Conservation (phyloP, 2,888 invertebrate genomes). For the Noctua pronuba region DNA sequence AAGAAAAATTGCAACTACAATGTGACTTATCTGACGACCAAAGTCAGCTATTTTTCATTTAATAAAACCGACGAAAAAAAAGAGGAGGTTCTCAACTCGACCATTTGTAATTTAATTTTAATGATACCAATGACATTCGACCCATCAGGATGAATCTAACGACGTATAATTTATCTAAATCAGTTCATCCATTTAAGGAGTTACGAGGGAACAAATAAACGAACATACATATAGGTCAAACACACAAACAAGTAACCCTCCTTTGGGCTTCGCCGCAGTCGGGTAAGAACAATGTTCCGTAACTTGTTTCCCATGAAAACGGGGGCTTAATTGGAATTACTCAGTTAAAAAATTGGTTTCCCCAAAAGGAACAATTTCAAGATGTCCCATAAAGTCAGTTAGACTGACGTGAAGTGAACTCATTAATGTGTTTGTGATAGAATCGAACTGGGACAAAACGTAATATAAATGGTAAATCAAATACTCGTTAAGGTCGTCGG, state of each 20-base stretch:
- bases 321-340: conserved; percentile 27
- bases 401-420: conserved; percentile 69
- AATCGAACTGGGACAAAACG: conserved; percentile 74
- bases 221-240: background rate
- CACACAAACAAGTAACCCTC: background rate
- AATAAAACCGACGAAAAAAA: no score
- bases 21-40: background rate
- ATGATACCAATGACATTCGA: background rate
- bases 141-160: background rate
- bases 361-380: conserved; percentile 31
- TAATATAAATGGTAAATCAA: conserved; percentile 78
- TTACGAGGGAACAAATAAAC: background rate
- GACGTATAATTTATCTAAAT: background rate
- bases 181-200: background rate
- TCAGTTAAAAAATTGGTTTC: conserved; percentile 24
- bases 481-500: conserved; percentile 74
- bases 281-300: background rate
- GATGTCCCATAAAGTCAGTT: conserved; percentile 60
- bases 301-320: background rate
- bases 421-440: conserved; percentile 73
- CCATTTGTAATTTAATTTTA: background rate
- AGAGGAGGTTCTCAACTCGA: no score
- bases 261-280: background rate
- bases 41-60: background rate
- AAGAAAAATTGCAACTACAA: background rate